Base-by-base conservation (phyloP, 1,140 invertebrate genomes). In the Drosophila bocki region DNA sequence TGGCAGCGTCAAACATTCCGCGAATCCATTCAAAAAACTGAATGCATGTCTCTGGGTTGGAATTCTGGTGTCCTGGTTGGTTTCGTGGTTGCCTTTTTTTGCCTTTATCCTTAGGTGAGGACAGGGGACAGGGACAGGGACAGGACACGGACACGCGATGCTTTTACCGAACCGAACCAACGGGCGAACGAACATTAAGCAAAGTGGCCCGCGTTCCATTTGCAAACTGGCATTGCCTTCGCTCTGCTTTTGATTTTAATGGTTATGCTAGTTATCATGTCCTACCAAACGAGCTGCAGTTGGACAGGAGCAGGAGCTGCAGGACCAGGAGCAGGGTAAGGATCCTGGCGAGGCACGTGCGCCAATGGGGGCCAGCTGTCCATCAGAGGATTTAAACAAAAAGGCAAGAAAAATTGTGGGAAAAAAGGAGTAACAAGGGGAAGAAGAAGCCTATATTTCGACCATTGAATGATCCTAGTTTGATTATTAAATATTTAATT, bases 261-360 rank as follows among this genome's bases (percentile, higher is more conserved):
- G 84, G 84, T 80, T 75, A 83, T 75, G 84, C 84, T 87, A 88
- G 84, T 88, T 87, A 87, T 87, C 85, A 88, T 88, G 84, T 87
- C 69, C 71, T 56, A 48, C 80, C 77, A 80, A 80, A 68, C 70
- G 29, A 78, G 45, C 22, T 68, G 45, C 48, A 59, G 44, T 41
- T 13, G 19, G 61, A 19, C 15, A 53, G 19, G 29, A 33, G 22
- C 2, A 6, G 17, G 41, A 9, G n/a, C 12, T 15, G 7, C 41
- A 12, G 37, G 15, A 15, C 8, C 19, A 26, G 22, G 3, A 22
- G 13, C n/a, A 59, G 22, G 12, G 19, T 13, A 35, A 64, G 58
- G 13, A 45, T 33, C 22, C 22, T 9, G 59, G 33, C 51, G 53
- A 75, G 62, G 56, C 33, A 67, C 42, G 58, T 62, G 29, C 19